Conservation (phyloP, 2,888 invertebrate genomes). For the Drosophila nigricruria region DNA sequence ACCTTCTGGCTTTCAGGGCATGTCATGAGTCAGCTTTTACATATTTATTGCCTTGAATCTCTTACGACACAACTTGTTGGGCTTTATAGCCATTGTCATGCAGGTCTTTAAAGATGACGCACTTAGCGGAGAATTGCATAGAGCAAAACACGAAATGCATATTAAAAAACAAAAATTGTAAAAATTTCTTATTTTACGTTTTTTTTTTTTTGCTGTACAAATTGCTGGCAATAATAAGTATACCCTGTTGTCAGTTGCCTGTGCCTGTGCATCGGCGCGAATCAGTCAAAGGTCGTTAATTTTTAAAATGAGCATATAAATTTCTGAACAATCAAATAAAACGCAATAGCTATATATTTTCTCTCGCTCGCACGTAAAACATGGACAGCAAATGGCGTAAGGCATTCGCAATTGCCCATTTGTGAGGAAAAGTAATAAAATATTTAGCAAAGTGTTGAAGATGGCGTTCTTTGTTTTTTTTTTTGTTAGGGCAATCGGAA, state of each 20-base stretch:
- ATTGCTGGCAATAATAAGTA: conserved; percentile 68
- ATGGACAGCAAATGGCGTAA: conserved; percentile 35
- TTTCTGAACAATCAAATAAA: conserved; percentile 60
- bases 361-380: conserved; percentile 10
- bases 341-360: conserved; percentile 29
- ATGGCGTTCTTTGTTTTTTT: conserved; percentile 35
- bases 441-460: conserved; percentile 21
- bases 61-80: background rate
- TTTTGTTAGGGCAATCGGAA: conserved; percentile 1
- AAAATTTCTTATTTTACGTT: conserved; percentile 40
- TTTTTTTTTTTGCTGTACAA: conserved; percentile 47
- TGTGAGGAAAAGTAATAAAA: conserved; percentile 15
- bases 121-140: conserved; percentile 38
- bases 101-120: conserved; percentile 21
- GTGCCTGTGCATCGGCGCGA: conserved; percentile 36
- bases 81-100: background rate
- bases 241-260: background rate
- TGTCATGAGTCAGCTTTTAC: conserved; percentile 13
- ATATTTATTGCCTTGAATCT: background rate
- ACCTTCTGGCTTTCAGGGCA: background rate
- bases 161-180: conserved; percentile 52
- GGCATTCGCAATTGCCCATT: conserved; percentile 26
- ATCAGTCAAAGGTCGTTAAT: conserved; percentile 82
- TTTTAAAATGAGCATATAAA: conserved; percentile 70
- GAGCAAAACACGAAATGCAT: conserved; percentile 33